Conservation (phyloP, 2,113 vertebrate genomes). For the Helogale parvula region DNA sequence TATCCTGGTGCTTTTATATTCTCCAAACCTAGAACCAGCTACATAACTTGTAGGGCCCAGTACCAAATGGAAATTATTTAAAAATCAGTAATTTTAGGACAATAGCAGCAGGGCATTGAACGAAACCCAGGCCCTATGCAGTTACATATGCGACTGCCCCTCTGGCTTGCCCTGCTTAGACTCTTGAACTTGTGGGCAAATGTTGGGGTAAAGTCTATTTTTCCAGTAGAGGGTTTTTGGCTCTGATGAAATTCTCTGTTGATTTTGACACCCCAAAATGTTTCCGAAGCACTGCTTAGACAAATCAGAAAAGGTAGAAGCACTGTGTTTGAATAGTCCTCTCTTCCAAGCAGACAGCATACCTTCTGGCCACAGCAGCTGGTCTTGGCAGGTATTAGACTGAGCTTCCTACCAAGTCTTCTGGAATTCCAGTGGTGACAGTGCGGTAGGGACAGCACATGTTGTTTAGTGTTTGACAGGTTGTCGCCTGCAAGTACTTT, state of each 20-base stretch:
- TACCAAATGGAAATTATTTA: not conserved
- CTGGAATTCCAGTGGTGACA: not conserved
- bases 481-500: not conserved
- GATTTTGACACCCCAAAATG: not conserved
- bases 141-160: accelerated
- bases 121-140: not conserved
- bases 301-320: not conserved
- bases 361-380: not conserved
- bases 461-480: not conserved
- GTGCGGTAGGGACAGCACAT: too few relatives aligned
- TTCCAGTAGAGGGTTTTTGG: not conserved
- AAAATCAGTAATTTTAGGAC: not conserved
- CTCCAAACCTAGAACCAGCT: not conserved
- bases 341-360: not conserved
- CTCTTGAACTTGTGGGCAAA: not conserved
- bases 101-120: not conserved
- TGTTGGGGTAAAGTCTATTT: not conserved
- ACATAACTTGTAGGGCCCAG: not conserved
- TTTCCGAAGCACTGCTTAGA: not conserved
- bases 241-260: not conserved
- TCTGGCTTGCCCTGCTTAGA: not conserved
- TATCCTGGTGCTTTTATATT: not conserved
- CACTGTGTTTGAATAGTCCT: not conserved
- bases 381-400: not conserved
- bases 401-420: not conserved